A percentile compares a stretch with the other conserved stretches of the same genome.
phyloP scores from a whole-genome alignment of 2,113 vertebrate species.

The Hymenochirus boettgeri region DNA sequence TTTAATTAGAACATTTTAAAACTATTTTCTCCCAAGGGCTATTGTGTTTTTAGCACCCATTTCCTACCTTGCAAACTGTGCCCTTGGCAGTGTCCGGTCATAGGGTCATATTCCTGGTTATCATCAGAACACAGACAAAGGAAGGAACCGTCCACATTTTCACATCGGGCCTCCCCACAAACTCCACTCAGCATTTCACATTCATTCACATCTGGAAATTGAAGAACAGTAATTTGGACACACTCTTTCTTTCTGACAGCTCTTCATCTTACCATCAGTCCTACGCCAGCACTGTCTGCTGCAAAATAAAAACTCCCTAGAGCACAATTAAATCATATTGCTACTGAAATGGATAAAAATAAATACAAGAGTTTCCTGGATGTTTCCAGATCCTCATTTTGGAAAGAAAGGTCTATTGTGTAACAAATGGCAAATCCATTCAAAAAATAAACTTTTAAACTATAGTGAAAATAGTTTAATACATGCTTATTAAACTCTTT shows the following conservation, averaged over 20 bases:
- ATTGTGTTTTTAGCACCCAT: background rate
- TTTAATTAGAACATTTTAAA: no score
- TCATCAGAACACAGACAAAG: slow-evolving; percentile 79
- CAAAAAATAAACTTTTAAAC: no score
- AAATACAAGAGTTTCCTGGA: slow-evolving; percentile 19
- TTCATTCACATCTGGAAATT: slow-evolving; percentile 87
- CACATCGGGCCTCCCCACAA: slow-evolving; percentile 88
- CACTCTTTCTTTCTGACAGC: slow-evolving; percentile 20
- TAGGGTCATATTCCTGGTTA: slow-evolving; percentile 84
- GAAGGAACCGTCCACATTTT: slow-evolving; percentile 87
- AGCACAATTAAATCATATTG: slow-evolving; percentile 37
- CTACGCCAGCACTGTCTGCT: slow-evolving; percentile 35
- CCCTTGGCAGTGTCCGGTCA: slow-evolving; percentile 80
- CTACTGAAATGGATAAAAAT: slow-evolving; percentile 32
- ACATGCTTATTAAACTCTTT: no score
- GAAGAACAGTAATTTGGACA: slow-evolving; percentile 43
- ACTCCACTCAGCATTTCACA: slow-evolving; percentile 86
- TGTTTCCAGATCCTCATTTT: slow-evolving; percentile 1
- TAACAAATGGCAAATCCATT: no score
- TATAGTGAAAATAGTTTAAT: no score
- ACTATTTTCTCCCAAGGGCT: no score
- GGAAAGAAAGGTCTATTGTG: no score
- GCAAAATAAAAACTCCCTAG: slow-evolving; percentile 33
- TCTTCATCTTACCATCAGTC: slow-evolving; percentile 42
- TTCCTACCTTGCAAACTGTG: slow-evolving; percentile 64